A percentile compares a stretch with the other conserved stretches of the same genome.
Conservation (phyloP, 1,140 invertebrate genomes). For the Lepidotrigona ventralis region DNA sequence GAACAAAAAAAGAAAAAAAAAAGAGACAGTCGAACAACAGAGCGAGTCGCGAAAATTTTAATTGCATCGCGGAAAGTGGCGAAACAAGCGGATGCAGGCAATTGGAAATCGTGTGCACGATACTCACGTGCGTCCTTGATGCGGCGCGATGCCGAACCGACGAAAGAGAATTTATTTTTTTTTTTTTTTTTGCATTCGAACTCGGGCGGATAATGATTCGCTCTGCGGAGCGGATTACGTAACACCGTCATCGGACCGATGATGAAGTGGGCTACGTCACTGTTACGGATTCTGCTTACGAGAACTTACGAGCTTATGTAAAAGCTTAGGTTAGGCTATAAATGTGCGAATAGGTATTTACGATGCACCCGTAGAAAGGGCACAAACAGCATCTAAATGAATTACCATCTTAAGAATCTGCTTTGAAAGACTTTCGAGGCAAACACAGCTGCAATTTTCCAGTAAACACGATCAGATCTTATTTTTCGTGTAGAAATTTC, state of each 20-base stretch:
- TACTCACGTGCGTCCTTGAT: neutral
- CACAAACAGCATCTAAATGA: conserved; percentile 11
- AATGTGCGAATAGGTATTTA: neutral
- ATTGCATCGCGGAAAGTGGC: neutral
- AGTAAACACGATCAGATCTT: neutral
- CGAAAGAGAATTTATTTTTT: conserved; percentile 26
- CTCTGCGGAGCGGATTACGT: conserved; percentile 33
- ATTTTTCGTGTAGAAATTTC: neutral
- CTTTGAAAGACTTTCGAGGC: neutral
- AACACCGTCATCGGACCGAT: conserved; percentile 45
- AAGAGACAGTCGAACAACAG: neutral
- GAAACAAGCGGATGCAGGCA: neutral
- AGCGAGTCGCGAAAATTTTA: neutral
- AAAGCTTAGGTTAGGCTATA: conserved; percentile 52
- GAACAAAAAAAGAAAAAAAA: neutral
- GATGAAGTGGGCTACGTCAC: conserved; percentile 46
- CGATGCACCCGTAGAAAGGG: conserved; percentile 46
- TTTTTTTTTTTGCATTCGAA: conserved; percentile 4
- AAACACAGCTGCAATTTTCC: too few species aligned
- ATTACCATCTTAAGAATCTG: conserved; percentile 36
- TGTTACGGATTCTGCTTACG: conserved; percentile 72
- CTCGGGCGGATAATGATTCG: conserved; percentile 21
- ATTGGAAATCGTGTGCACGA: neutral
- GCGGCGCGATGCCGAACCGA: neutral
- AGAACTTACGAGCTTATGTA: conserved; percentile 65